Evolutionary conservation across 2,888 invertebrate genomes (phyloP).

Genomic region (Pyralis farinalis): DNA sequence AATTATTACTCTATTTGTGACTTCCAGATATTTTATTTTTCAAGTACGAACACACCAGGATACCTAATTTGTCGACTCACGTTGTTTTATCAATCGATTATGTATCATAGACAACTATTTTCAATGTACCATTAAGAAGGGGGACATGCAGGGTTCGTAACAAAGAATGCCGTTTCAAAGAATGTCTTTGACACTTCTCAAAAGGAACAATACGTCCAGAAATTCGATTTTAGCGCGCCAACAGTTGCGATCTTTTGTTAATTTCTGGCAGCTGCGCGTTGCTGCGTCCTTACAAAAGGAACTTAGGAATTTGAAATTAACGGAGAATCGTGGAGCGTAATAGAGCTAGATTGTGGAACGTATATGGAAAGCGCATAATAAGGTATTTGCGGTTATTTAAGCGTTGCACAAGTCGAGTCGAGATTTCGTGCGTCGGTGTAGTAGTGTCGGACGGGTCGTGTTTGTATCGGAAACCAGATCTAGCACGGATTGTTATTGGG

Average conservation of each 20-base stretch:
- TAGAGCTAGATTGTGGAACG: slow-evolving; percentile 70
- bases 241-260: slow-evolving; percentile 70
- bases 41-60: no score
- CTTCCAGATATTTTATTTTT: no score
- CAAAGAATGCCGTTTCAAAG: slow-evolving; percentile 69
- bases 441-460: slow-evolving; percentile 54
- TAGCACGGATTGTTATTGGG: slow-evolving; percentile 61
- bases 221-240: slow-evolving; percentile 59
- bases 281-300: slow-evolving; percentile 67
- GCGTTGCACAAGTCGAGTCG: slow-evolving; percentile 75
- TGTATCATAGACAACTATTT: no score
- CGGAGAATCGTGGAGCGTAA: slow-evolving; percentile 65
- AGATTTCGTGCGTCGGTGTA: slow-evolving; percentile 71
- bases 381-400: slow-evolving; percentile 79
- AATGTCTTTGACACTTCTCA: slow-evolving; percentile 61
- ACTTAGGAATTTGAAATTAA: slow-evolving; percentile 69
- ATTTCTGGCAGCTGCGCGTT: slow-evolving; percentile 72
- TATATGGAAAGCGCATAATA: slow-evolving; percentile 79
- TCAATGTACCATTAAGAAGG: slow-evolving; percentile 27
- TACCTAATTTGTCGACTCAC: no score
- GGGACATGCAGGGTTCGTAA: slow-evolving; percentile 38
- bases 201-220: slow-evolving; percentile 58
- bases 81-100: no score
- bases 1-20: no score
- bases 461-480: slow-evolving; percentile 64